A percentile compares a stretch with the other conserved stretches of the same genome.
phyloP scores from a whole-genome alignment of 2,888 invertebrate species.

The Artemia sp. region DNA sequence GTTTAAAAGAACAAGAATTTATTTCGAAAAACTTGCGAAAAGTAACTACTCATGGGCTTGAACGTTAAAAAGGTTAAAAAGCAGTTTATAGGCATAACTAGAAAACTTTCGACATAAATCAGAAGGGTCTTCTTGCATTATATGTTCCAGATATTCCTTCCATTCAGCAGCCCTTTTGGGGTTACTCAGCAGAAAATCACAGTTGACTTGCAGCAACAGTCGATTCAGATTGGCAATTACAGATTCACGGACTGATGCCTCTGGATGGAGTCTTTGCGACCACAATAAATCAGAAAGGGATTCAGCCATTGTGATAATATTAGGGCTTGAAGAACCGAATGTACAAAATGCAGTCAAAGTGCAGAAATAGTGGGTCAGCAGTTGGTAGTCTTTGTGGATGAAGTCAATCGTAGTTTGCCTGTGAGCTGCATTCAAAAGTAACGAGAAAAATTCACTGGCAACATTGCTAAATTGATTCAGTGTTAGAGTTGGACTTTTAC shows the following conservation, averaged over 20 bases:
- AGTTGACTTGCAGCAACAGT: conserved; percentile 42
- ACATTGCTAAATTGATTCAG: conserved; percentile 52
- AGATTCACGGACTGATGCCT: conserved; percentile 46
- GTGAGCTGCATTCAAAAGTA: conserved; percentile 49
- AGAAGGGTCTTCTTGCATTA: conserved; percentile 41
- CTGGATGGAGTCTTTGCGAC: conserved; percentile 46
- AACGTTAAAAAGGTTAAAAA: conserved; percentile 38
- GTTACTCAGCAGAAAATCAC: conserved; percentile 37
- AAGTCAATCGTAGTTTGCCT: conserved; percentile 38
- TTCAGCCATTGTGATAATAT: conserved; percentile 45
- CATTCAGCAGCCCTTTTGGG: conserved; percentile 45
- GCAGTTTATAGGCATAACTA: conserved; percentile 37
- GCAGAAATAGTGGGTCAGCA: conserved; percentile 50
- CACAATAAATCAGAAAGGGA: conserved; percentile 51
- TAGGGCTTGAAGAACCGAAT: conserved; percentile 44
- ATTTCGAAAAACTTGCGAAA: conserved; percentile 13
- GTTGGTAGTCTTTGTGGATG: conserved; percentile 25
- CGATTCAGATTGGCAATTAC: conserved; percentile 50
- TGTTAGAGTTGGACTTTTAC: conserved; percentile 22
- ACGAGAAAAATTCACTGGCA: conserved; percentile 66
- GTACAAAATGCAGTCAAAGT: conserved; percentile 49
- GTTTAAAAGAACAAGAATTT: no score
- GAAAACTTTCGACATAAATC: conserved; percentile 47
- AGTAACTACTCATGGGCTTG: conserved; percentile 23
- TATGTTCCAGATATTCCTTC: conserved; percentile 46